These are phyloP conservation scores for Onychostoma macrolepis DNA, from an alignment of 2,113 vertebrate genomes.

Conservation along the genomic window DNA sequence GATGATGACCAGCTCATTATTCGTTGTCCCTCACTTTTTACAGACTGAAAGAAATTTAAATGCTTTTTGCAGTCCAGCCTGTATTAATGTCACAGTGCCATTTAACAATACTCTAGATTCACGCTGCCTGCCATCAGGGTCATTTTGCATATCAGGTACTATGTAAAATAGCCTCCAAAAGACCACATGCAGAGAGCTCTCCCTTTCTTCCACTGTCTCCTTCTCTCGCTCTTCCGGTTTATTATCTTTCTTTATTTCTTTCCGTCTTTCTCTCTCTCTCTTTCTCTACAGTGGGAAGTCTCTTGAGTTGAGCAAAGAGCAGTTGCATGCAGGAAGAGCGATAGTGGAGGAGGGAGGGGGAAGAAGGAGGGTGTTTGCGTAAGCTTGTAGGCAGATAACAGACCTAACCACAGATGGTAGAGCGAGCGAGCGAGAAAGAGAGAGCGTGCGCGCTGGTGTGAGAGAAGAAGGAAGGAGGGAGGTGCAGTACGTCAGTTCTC, in stretches of 20 bases:
- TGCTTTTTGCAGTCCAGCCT: neutral
- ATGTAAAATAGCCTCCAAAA: slow-evolving; percentile 58
- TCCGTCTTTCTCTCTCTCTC: slow-evolving; percentile 40
- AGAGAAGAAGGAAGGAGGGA: slow-evolving; percentile 52
- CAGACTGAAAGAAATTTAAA: neutral
- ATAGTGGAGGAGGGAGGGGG: slow-evolving; percentile 63
- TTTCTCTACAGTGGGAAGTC: slow-evolving; percentile 84
- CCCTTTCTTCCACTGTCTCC: slow-evolving; percentile 53
- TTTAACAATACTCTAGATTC: slow-evolving; percentile 1
- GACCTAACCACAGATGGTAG: slow-evolving; percentile 72
- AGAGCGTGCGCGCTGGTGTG: slow-evolving; percentile 35
- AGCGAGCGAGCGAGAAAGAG: slow-evolving; percentile 59
- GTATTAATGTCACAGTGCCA: slow-evolving; percentile 2
- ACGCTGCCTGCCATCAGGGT: neutral
- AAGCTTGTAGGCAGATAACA: slow-evolving; percentile 72
- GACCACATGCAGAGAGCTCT: slow-evolving; percentile 51
- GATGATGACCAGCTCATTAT: neutral
- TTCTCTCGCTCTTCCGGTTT: slow-evolving; percentile 32
- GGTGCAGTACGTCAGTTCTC: slow-evolving; percentile 46
- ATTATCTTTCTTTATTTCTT: neutral
- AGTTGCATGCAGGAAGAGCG: slow-evolving; percentile 77
- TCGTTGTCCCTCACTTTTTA: neutral
- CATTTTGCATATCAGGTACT: slow-evolving; percentile 48
- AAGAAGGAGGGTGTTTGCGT: slow-evolving; percentile 62
- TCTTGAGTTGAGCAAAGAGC: slow-evolving; percentile 67